These are phyloP conservation scores for Bombycilla garrulus DNA, from an alignment of 2,113 vertebrate species.

Conservation along the genomic window DNA sequence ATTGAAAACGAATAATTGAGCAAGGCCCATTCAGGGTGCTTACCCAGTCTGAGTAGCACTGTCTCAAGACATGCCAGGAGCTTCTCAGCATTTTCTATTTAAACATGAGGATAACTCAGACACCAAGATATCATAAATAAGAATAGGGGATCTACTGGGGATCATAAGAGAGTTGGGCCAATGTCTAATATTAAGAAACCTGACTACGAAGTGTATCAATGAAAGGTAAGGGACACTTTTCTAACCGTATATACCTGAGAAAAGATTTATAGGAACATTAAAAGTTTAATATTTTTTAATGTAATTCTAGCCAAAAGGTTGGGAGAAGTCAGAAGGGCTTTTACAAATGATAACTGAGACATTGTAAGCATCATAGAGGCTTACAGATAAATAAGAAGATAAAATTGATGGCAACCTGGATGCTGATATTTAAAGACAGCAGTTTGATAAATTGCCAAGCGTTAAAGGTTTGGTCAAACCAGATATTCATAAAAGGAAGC, in stretches of 20 bases:
- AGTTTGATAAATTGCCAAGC: background rate
- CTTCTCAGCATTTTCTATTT: background rate
- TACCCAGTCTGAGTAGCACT: background rate
- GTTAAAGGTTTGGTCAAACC: background rate
- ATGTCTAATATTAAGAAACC: background rate
- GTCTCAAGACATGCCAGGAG: background rate
- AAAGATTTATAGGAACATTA: background rate
- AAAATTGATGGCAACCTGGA: background rate
- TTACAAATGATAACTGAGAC: background rate
- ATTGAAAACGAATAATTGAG: background rate
- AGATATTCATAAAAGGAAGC: background rate
- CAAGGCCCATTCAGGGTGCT: background rate
- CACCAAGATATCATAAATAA: background rate
- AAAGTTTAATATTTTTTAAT: background rate
- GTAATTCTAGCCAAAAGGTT: background rate
- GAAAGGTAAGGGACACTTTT: background rate
- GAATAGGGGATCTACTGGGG: background rate
- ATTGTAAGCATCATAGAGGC: background rate
- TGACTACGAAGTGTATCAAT: background rate
- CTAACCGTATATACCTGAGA: background rate
- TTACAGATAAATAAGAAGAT: background rate
- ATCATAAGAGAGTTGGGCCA: background rate
- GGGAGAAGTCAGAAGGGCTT: background rate
- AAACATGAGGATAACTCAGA: background rate
- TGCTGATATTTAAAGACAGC: slow-evolving; percentile 16